A percentile compares a stretch with the other conserved stretches of the same genome.
These are phyloP conservation scores for Rhynchophorus ferrugineus DNA, from an alignment of 1,140 invertebrate species.

Conservation along the genomic window DNA sequence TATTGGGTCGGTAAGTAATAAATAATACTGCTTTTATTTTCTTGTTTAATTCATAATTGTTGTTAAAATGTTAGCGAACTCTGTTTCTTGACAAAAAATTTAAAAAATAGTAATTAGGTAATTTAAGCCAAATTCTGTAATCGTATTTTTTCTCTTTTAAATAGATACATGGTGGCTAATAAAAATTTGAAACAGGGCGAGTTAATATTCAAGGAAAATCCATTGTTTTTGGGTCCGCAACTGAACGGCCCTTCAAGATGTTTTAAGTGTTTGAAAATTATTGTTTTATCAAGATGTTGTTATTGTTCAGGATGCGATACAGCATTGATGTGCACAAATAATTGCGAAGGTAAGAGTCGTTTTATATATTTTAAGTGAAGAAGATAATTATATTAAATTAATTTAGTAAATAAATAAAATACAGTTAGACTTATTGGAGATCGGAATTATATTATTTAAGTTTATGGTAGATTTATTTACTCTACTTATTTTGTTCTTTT, in stretches of 20 bases:
- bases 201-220: constrained; percentile 63
- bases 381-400: not conserved
- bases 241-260: constrained; percentile 33
- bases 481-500: no score
- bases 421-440: no score
- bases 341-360: constrained; percentile 46
- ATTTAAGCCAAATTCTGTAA: no score
- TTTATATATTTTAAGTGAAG: not conserved
- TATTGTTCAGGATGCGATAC: constrained; percentile 17
- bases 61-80: constrained; percentile 1
- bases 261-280: constrained; percentile 14
- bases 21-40: not conserved
- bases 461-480: no score
- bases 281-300: constrained; percentile 10
- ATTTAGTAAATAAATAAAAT: no score
- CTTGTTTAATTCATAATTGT: no score
- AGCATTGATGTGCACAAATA: constrained; percentile 47
- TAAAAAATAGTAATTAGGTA: no score
- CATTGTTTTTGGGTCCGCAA: constrained; percentile 61
- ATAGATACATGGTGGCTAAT: constrained; percentile 55
- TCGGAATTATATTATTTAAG: no score
- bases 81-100: not conserved
- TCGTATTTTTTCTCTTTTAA: no score
- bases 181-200: constrained; percentile 66
- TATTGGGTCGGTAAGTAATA: constrained; percentile 15